Conservation (phyloP, 2,113 vertebrate species). For the Lasiurus borealis region DNA sequence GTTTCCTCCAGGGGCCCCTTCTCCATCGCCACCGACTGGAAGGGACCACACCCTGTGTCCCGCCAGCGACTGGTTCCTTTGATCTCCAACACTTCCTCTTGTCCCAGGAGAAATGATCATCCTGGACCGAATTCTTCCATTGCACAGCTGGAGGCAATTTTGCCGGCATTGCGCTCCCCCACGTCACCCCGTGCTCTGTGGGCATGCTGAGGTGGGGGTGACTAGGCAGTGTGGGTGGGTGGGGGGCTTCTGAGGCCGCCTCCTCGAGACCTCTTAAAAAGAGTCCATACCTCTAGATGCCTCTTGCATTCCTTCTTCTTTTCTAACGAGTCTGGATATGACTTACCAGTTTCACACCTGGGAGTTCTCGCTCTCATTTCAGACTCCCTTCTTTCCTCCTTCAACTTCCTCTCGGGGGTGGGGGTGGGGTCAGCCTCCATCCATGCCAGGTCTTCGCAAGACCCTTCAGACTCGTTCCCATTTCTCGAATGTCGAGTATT, state of each 20-base stretch:
- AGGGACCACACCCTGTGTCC: neutral
- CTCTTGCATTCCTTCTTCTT: conserved; percentile 42
- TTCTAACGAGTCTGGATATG: conserved; percentile 40
- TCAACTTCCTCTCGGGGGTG: conserved; percentile 64
- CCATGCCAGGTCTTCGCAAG: conserved; percentile 71
- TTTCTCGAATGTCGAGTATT: conserved; percentile 89
- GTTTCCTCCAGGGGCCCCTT: neutral
- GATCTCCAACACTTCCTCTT: neutral
- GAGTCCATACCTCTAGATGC: neutral
- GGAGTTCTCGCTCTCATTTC: conserved; percentile 66
- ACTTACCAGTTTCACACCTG: conserved; percentile 18
- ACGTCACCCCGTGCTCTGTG: neutral
- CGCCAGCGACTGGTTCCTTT: neutral
- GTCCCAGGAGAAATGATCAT: neutral
- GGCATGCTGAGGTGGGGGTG: neutral
- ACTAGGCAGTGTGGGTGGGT: neutral
- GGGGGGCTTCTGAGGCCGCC: neutral
- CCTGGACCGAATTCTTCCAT: neutral
- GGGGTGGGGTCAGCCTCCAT: neutral
- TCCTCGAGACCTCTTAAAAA: neutral
- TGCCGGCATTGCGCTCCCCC: neutral
- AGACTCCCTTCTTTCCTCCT: conserved; percentile 63
- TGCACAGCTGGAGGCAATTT: neutral
- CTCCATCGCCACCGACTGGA: neutral
- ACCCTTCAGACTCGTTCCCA: conserved; percentile 85